phyloP scores from a whole-genome alignment of 2,113 vertebrate species.

The Columbina picui region DNA sequence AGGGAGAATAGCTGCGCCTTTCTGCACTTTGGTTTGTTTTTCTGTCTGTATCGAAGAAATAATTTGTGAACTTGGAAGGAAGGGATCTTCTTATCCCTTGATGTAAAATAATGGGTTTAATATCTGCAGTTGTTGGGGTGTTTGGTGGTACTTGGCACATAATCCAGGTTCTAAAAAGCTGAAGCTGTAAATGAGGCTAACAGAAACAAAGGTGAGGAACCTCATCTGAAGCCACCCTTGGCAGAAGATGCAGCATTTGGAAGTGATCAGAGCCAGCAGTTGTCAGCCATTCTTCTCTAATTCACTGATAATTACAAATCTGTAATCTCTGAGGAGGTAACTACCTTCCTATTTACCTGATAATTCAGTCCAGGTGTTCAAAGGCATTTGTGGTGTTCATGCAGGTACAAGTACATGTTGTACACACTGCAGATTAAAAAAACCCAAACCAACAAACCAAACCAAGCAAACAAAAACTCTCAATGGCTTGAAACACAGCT shows the following conservation, averaged over 20 bases:
- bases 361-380: neutral
- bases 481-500: rapidly evolving
- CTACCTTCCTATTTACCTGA: neutral
- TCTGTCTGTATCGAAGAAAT: neutral
- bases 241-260: neutral
- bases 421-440: neutral
- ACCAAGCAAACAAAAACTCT: neutral
- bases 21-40: neutral
- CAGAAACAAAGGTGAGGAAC: neutral
- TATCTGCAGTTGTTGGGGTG: neutral
- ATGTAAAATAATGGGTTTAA: neutral
- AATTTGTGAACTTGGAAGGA: neutral
- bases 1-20: neutral
- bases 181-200: neutral
- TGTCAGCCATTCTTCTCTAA: neutral
- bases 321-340: neutral
- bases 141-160: neutral
- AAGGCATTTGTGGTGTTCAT: neutral
- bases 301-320: neutral
- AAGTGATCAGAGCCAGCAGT: neutral
- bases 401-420: neutral
- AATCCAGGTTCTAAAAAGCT: neutral
- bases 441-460: neutral
- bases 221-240: neutral
- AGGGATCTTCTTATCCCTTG: neutral